Evolutionary conservation across 2,113 vertebrate genomes (phyloP).

Genomic region (Microtus oregoni): DNA sequence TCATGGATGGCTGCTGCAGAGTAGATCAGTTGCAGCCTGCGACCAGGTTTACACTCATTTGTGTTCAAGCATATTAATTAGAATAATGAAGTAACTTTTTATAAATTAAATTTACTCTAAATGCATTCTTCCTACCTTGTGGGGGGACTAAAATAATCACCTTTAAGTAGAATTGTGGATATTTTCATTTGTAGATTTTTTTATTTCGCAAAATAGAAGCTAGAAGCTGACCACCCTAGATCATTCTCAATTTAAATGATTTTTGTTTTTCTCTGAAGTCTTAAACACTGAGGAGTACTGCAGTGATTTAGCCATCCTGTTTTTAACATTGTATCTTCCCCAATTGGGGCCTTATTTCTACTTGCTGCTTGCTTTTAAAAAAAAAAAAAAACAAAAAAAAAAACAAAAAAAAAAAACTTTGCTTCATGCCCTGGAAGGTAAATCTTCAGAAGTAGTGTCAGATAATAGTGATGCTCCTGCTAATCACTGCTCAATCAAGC

Average conservation of each 20-base stretch:
- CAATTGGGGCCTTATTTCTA: constrained; percentile 1
- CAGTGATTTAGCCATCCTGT: neutral
- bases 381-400: too few species aligned
- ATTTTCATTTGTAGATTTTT: constrained; percentile 6
- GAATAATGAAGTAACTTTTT: neutral
- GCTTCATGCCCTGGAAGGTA: constrained; percentile 47
- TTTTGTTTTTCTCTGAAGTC: constrained; percentile 50
- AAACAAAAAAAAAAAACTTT: too few species aligned
- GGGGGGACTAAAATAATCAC: neutral
- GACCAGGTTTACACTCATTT: neutral
- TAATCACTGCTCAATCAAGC: constrained; percentile 56
- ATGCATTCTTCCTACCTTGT: neutral
- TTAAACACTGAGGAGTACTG: constrained; percentile 20
- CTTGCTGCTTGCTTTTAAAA: constrained; percentile 49
- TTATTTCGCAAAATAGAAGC: constrained; percentile 49
- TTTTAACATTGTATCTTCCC: neutral
- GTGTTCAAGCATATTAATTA: constrained; percentile 16
- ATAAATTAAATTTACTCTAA: neutral
- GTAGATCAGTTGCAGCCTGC: neutral
- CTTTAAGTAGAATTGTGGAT: constrained; percentile 12
- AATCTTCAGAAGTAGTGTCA: constrained; percentile 57
- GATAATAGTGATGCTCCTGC: constrained; percentile 50
- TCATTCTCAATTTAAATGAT: neutral
- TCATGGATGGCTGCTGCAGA: neutral
- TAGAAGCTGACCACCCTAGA: neutral